These are phyloP conservation scores for Pteria penguin DNA, from an alignment of 2,888 invertebrate species.

Conservation along the genomic window DNA sequence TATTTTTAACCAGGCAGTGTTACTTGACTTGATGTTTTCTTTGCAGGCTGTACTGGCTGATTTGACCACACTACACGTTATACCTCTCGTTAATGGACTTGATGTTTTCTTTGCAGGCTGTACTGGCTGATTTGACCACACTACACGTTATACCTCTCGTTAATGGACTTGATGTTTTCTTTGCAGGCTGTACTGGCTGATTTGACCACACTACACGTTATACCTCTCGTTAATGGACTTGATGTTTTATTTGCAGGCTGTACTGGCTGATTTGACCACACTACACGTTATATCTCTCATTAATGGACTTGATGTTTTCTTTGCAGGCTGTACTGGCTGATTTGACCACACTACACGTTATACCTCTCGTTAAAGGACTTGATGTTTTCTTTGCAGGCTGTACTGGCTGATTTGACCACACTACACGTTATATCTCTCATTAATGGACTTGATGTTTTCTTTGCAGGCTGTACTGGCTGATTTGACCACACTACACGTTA, in stretches of 20 bases:
- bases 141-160: conserved; percentile 78
- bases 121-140: conserved; percentile 78
- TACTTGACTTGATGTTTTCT: conserved; percentile 18
- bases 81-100: no score
- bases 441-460: no score
- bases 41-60: conserved; percentile 79
- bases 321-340: conserved; percentile 79
- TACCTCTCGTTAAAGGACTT: no score
- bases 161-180: conserved; percentile 57
- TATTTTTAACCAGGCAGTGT: no score
- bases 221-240: no score
- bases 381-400: conserved; percentile 73
- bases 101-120: conserved; percentile 73
- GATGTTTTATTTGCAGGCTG: no score
- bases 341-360: conserved; percentile 77
- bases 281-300: no score
- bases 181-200: conserved; percentile 79
- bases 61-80: conserved; percentile 77
- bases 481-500: conserved; percentile 77
- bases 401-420: conserved; percentile 78
- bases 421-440: conserved; percentile 78
- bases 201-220: conserved; percentile 77
- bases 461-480: conserved; percentile 79
- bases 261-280: no score
- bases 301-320: no score